These are phyloP conservation scores for Nematolebias whitei DNA, from an alignment of 2,113 vertebrate species.

Conservation along the genomic window DNA sequence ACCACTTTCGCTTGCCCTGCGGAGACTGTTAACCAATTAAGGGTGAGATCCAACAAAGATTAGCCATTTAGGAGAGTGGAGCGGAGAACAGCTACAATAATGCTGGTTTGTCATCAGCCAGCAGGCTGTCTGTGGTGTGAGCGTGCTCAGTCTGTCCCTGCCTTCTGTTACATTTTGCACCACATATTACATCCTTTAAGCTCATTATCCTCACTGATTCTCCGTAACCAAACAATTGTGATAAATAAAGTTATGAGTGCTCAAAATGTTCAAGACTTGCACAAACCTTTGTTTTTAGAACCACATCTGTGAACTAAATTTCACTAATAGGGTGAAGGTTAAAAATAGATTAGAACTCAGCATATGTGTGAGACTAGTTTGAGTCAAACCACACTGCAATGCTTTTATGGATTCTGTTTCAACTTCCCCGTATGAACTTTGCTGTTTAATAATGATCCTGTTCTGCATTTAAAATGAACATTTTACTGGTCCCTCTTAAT, in stretches of 20 bases:
- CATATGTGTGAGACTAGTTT: not conserved
- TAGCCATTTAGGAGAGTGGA: constrained; percentile 78
- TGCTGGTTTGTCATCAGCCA: constrained; percentile 75
- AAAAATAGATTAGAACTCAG: not conserved
- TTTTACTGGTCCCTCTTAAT: constrained; percentile 39
- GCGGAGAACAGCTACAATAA: constrained; percentile 75
- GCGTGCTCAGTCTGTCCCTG: constrained; percentile 73
- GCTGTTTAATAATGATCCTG: constrained; percentile 22
- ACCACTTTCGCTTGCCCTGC: constrained; percentile 80
- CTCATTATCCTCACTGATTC: constrained; percentile 39
- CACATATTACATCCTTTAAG: constrained; percentile 48
- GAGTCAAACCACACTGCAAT: not conserved
- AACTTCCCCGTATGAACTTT: not conserved
- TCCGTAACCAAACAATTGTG: constrained; percentile 28
- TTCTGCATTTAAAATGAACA: constrained; percentile 34
- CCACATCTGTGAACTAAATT: not conserved
- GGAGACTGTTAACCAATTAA: constrained; percentile 85
- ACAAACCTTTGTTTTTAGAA: constrained; percentile 5
- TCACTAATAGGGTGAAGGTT: not conserved
- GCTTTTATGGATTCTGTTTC: constrained; percentile 10
- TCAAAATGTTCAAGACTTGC: not conserved
- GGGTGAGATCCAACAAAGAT: constrained; percentile 82
- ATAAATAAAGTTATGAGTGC: constrained; percentile 11
- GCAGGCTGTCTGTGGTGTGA: constrained; percentile 75
- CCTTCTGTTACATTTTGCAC: constrained; percentile 72